phyloP scores from a whole-genome alignment of 2,888 invertebrate species.

The Atherix ibis region DNA sequence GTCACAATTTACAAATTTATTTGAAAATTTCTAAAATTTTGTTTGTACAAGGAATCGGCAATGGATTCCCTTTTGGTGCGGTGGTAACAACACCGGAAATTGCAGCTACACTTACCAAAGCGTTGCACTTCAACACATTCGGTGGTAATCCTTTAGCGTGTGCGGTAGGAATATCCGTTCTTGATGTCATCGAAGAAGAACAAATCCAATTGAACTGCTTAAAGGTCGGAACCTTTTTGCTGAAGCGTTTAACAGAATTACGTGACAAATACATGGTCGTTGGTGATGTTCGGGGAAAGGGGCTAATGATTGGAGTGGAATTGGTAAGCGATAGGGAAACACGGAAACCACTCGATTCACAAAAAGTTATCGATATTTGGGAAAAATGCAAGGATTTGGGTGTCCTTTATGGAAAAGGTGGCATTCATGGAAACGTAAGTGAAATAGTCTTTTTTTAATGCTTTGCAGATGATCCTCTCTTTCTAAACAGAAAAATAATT shows the following conservation, averaged over 20 bases:
- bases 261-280: constrained; percentile 52
- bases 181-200: constrained; percentile 87
- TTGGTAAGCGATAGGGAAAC: constrained; percentile 53
- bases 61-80: constrained; percentile 92
- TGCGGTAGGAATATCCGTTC: constrained; percentile 75
- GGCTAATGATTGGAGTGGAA: constrained; percentile 91
- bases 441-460: constrained; percentile 8
- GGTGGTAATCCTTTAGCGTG: constrained; percentile 90
- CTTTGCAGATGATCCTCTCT: constrained; percentile 2
- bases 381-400: constrained; percentile 76
- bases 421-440: constrained; percentile 73
- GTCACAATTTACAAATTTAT: background rate
- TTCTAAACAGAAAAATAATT: too few species aligned
- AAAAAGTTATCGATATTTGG: constrained; percentile 54
- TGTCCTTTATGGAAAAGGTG: constrained; percentile 77
- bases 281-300: constrained; percentile 90
- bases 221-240: constrained; percentile 64
- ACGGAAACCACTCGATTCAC: constrained; percentile 44
- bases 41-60: constrained; percentile 48
- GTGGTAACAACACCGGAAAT: constrained; percentile 85
- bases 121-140: constrained; percentile 86
- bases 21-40: background rate
- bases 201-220: constrained; percentile 60
- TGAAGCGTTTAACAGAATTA: constrained; percentile 55
- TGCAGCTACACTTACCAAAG: constrained; percentile 56